Conservation (phyloP, 2,113 vertebrate genomes). For the Muntiacus reevesi region DNA sequence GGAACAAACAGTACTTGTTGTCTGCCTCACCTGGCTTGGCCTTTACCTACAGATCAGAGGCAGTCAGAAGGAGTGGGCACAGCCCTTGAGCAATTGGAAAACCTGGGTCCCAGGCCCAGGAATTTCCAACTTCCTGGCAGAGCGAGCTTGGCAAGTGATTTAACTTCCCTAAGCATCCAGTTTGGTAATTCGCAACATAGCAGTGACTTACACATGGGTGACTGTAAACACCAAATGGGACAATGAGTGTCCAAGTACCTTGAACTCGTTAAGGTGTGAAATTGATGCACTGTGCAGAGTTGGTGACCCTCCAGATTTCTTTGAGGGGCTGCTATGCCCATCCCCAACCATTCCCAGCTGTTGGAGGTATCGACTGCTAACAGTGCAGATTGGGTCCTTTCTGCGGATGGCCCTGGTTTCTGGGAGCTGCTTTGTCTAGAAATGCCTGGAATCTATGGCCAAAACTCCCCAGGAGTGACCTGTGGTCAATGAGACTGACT, state of each 20-base stretch:
- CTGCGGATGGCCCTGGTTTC: not conserved
- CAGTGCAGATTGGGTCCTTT: fast-evolving
- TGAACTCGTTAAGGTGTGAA: not conserved
- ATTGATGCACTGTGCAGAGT: fast-evolving
- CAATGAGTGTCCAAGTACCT: not conserved
- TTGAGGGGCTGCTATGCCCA: fast-evolving
- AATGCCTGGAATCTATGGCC: not conserved
- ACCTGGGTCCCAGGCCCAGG: not conserved
- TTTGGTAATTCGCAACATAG: not conserved
- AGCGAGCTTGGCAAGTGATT: not conserved
- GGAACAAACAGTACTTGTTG: not conserved
- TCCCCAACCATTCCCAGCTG: not conserved
- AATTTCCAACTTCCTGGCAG: not conserved
- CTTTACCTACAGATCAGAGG: fast-evolving
- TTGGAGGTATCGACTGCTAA: not conserved
- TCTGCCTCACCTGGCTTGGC: not conserved
- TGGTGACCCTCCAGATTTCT: not conserved
- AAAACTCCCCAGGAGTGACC: not conserved
- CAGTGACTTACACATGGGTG: too few species aligned
- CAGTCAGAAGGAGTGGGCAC: not conserved
- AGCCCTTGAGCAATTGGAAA: not conserved
- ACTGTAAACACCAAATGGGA: not conserved
- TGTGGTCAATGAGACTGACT: not conserved
- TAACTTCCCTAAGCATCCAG: not conserved
- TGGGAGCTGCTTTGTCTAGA: not conserved